A percentile compares a stretch with the other conserved stretches of the same genome.
Conservation (phyloP, 2,797 vertebrate species). For the Pangasius mekongensis region DNA sequence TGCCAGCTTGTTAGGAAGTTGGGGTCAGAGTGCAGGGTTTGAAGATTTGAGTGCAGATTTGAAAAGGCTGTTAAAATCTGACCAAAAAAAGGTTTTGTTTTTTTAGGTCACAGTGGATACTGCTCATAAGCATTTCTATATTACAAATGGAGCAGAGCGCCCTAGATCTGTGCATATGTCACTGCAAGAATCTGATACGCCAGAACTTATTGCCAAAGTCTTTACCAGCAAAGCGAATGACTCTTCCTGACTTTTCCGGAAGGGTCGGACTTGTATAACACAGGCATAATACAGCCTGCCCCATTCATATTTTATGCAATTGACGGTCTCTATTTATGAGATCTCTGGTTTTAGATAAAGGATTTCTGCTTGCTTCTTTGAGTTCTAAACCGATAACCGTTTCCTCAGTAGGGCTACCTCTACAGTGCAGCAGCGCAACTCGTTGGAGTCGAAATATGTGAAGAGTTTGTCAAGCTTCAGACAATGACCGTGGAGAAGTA, state of each 20-base stretch:
- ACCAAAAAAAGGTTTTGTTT: neutral
- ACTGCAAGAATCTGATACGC: neutral
- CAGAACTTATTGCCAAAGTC: too few relatives aligned
- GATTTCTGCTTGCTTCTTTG: neutral
- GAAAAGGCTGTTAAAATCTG: neutral
- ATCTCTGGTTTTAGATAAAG: neutral
- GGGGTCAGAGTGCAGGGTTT: neutral
- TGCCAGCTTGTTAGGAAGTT: neutral
- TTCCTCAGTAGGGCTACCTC: conserved; percentile 81
- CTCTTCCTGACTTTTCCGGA: neutral
- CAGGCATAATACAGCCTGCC: neutral
- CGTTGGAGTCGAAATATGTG: conserved; percentile 86
- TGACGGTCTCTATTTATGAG: neutral
- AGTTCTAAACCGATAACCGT: neutral
- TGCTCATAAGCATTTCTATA: neutral
- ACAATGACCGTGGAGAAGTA: conserved; percentile 84
- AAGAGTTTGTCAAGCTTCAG: conserved; percentile 90
- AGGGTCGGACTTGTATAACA: neutral
- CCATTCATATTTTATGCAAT: neutral
- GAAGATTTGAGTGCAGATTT: neutral
- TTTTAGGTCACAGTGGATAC: neutral
- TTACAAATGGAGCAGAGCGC: neutral
- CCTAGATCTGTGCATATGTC: neutral
- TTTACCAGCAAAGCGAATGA: neutral
- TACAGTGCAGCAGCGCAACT: conserved; percentile 87